Evolutionary conservation across 2,888 invertebrate species (phyloP).

Genomic region (Dastarcus helophoroides): DNA sequence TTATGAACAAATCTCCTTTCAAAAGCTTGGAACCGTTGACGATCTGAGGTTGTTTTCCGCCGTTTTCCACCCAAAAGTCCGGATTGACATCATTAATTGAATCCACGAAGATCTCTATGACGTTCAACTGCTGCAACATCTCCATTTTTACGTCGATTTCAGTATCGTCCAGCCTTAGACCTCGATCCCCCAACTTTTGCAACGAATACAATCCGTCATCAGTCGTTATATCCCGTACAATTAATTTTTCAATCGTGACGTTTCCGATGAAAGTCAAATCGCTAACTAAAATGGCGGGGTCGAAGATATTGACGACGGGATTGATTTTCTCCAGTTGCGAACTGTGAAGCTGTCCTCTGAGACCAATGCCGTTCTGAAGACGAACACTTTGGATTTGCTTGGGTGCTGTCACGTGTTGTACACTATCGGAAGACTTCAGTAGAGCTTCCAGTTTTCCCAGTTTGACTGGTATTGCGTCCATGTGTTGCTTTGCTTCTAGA

Average conservation of each 20-base stretch:
- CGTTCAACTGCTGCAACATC: constrained; percentile 30
- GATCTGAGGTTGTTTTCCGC: constrained; percentile 32
- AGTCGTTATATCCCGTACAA: constrained; percentile 31
- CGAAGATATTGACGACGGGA: constrained; percentile 37
- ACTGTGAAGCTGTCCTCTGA: constrained; percentile 39
- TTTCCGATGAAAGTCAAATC: constrained; percentile 38
- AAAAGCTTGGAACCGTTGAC: constrained; percentile 42
- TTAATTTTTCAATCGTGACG: constrained; percentile 35
- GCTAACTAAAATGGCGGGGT: constrained; percentile 35
- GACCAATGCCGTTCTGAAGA: constrained; percentile 35
- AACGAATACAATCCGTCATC: constrained; percentile 24
- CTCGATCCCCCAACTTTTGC: constrained; percentile 26
- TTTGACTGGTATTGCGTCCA: constrained; percentile 40
- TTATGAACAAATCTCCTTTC: constrained; percentile 34
- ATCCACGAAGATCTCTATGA: constrained; percentile 33
- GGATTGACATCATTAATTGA: constrained; percentile 38
- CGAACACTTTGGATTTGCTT: constrained; percentile 38
- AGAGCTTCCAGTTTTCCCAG: constrained; percentile 37
- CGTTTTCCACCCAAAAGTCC: constrained; percentile 34
- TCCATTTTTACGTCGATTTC: constrained; percentile 30
- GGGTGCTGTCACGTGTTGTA: constrained; percentile 36
- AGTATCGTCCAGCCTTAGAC: constrained; percentile 26
- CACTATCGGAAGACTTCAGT: constrained; percentile 30
- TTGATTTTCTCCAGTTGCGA: constrained; percentile 33
- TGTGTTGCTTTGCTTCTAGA: constrained; percentile 32